phyloP scores from a whole-genome alignment of 1,140 invertebrate species.

The Calephelis nemesis region DNA sequence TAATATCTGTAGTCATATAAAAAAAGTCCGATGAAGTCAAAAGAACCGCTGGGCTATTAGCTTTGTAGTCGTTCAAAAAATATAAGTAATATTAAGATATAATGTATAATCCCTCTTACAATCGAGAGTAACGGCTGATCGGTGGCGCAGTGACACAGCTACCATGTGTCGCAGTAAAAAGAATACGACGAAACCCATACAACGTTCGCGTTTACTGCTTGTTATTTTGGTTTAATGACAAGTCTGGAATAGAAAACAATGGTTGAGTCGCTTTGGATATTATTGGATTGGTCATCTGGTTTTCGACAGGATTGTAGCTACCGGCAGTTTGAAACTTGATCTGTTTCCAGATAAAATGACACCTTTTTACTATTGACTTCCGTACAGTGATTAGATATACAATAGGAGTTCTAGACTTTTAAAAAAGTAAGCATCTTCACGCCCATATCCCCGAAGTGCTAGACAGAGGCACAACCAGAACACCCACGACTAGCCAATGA shows the following conservation, averaged over 20 bases:
- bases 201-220: conserved; percentile 38
- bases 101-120: not conserved
- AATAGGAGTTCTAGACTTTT: no score
- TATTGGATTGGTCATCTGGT: conserved; percentile 15
- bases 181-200: conserved; percentile 35
- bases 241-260: conserved; percentile 51
- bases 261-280: conserved; percentile 30
- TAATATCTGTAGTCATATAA: no score
- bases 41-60: no score
- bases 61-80: no score
- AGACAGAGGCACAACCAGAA: no score
- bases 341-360: not conserved
- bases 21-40: no score
- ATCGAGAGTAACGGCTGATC: not conserved
- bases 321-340: conserved; percentile 1
- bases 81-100: not conserved
- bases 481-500: no score
- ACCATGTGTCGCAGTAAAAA: conserved; percentile 61
- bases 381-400: no score
- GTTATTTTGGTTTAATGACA: conserved; percentile 72
- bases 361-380: not conserved
- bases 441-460: no score
- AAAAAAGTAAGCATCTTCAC: no score
- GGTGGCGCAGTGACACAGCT: conserved; percentile 49
- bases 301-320: conserved; percentile 17